Conservation (phyloP, 2,797 vertebrate genomes). For the Sciurus vulgaris region DNA sequence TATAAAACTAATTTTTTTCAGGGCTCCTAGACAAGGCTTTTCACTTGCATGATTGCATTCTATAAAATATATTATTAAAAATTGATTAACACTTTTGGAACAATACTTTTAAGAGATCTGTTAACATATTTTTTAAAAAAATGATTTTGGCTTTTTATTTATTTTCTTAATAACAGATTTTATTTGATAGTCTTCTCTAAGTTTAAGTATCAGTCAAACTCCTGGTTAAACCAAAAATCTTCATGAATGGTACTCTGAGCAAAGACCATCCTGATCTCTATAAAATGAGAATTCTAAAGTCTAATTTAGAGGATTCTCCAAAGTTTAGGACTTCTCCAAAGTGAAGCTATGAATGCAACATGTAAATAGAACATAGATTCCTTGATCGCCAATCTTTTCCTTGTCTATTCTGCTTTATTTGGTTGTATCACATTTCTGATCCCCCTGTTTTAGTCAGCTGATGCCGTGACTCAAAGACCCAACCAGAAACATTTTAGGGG, state of each 20-base stretch:
- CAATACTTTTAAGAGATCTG: slow-evolving; percentile 3
- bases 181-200: slow-evolving; percentile 16
- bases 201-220: neutral
- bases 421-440: neutral
- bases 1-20: slow-evolving; percentile 19
- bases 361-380: neutral
- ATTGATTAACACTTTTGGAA: neutral
- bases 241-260: neutral
- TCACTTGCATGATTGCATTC: neutral
- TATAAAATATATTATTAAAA: slow-evolving; percentile 53
- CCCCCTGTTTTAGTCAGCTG: neutral
- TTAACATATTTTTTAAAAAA: neutral
- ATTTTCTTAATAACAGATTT: slow-evolving; percentile 7
- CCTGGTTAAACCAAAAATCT: slow-evolving; percentile 16
- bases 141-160: neutral
- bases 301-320: neutral
- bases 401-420: neutral
- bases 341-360: slow-evolving; percentile 1
- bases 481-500: too few species aligned
- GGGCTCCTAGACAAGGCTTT: neutral
- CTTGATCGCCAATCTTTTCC: neutral
- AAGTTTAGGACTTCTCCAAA: neutral
- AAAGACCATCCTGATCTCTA: neutral
- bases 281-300: slow-evolving; percentile 22
- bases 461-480: too few species aligned